phyloP scores from a whole-genome alignment of 2,888 invertebrate species.

The Papilio elwesi region DNA sequence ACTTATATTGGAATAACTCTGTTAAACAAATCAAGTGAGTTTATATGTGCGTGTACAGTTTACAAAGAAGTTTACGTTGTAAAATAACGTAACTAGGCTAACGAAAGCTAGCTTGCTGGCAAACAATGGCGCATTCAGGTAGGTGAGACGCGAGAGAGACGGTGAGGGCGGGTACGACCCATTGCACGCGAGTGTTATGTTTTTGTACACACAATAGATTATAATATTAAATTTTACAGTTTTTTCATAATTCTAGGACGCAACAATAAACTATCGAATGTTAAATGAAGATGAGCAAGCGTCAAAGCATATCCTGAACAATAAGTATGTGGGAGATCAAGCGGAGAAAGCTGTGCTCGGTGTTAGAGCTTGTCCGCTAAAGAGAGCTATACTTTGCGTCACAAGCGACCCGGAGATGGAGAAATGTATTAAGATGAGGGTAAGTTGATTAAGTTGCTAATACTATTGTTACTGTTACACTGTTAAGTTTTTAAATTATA shows the following conservation, averaged over 20 bases:
- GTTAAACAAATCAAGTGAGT: no score
- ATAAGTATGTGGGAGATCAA: conserved; percentile 83
- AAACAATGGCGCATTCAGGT: no score
- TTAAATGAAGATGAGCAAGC: conserved; percentile 90
- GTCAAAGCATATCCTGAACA: conserved; percentile 89
- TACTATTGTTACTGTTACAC: no score
- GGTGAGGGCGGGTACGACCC: no score
- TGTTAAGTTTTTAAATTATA: no score
- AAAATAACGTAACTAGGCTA: no score
- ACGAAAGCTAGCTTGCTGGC: no score
- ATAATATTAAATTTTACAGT: background rate
- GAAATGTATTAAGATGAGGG: conserved; percentile 96
- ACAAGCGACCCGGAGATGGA: conserved; percentile 95
- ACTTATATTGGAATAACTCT: background rate
- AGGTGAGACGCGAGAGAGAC: no score
- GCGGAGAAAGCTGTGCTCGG: conserved; percentile 88
- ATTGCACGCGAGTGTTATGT: no score
- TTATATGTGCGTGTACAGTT: background rate
- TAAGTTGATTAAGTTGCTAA: conserved; percentile 62
- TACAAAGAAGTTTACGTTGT: no score
- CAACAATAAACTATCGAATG: conserved; percentile 86
- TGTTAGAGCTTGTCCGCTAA: conserved; percentile 92
- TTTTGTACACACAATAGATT: no score
- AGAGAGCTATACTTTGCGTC: conserved; percentile 94
- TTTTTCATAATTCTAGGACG: conserved; percentile 84